A percentile compares a stretch with the other conserved stretches of the same genome.
phyloP scores from a whole-genome alignment of 2,888 invertebrate species.

The Thera obeliscata region DNA sequence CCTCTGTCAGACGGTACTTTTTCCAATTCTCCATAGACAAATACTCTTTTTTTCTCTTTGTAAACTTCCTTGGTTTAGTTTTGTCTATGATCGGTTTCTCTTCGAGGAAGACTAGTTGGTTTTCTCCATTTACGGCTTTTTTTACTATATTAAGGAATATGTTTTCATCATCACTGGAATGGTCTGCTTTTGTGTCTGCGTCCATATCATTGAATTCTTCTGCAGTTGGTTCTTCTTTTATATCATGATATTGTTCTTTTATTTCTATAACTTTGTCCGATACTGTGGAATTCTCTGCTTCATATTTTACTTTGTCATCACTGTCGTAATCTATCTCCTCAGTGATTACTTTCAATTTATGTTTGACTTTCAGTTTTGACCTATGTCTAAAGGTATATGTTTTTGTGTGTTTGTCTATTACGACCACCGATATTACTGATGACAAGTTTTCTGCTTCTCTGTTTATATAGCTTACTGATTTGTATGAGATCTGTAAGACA shows the following conservation, averaged over 20 bases:
- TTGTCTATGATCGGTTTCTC: slow-evolving; percentile 26
- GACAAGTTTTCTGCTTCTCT: slow-evolving; percentile 27
- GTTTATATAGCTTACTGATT: slow-evolving; percentile 40
- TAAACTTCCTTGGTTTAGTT: slow-evolving; percentile 43
- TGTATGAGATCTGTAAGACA: slow-evolving; percentile 57
- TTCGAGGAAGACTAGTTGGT: slow-evolving; percentile 38
- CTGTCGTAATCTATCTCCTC: slow-evolving; percentile 28
- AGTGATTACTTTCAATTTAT: slow-evolving; percentile 7
- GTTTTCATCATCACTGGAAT: slow-evolving; percentile 39
- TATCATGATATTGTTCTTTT: slow-evolving; percentile 6
- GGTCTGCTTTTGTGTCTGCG: background rate
- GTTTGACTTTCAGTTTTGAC: background rate
- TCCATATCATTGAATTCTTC: slow-evolving; percentile 12
- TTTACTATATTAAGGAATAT: slow-evolving; percentile 41
- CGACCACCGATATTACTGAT: slow-evolving; percentile 20
- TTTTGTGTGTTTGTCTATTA: slow-evolving; percentile 22
- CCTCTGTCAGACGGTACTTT: slow-evolving; percentile 60
- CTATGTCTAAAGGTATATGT: slow-evolving; percentile 22
- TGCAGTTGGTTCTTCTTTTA: slow-evolving; percentile 14
- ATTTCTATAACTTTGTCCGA: background rate
- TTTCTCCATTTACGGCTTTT: slow-evolving; percentile 40
- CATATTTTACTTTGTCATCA: slow-evolving; percentile 24
- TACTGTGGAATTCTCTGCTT: background rate
- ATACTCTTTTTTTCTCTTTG: slow-evolving; percentile 45
- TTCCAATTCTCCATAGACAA: slow-evolving; percentile 64